Evolutionary conservation across 2,888 invertebrate genomes (phyloP), one percentile per base, ranked within the genome.

Genomic region (Troides aeacus): DNA sequence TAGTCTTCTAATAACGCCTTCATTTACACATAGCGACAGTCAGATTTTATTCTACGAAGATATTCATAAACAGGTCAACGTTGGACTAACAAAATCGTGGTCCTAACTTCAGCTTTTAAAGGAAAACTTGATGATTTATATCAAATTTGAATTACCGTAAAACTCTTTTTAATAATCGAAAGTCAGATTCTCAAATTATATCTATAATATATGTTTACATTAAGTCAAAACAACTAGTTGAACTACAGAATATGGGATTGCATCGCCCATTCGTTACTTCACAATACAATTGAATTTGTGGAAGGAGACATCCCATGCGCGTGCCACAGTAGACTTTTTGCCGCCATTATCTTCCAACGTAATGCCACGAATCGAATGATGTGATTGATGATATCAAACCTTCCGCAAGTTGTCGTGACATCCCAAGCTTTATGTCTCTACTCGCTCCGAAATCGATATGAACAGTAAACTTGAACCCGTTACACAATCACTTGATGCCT

Each of bases 351-450:
- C 76, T 69, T 70, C 61, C 69, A 74, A 75, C 72, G 73, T 71
- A 72, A 77, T 82, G 85, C 79, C 79, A 78, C 85, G 82, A 85
- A 85, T 86, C 85, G 79, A 79, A 80, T 78, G 74, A 78, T 74
- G 79, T 87, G 90, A 90, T 89, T 87, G 86, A 89, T 86, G 86
- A 72, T 77, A 75, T 73, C 71, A 76, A 76, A 79, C 79, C 87
- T 89, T 88, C 89, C 90, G 90, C 88, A 84, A 89, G 83, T 82
- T 87, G 72, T 77, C 79, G 78, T 84, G 81, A 81, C 83, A 77
- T 75, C 72, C 70, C 23, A 75, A 71, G 72, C 66, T 39, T 63
- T 60, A 69, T 72, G 72, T 57, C 36, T 24, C 70, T 64, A 53
- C 64, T 77, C 80, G 78, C 75, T 79, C 81, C 84, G 77, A 87